Base-by-base conservation (phyloP, 1,140 invertebrate genomes). In the Fopius arisanus region DNA sequence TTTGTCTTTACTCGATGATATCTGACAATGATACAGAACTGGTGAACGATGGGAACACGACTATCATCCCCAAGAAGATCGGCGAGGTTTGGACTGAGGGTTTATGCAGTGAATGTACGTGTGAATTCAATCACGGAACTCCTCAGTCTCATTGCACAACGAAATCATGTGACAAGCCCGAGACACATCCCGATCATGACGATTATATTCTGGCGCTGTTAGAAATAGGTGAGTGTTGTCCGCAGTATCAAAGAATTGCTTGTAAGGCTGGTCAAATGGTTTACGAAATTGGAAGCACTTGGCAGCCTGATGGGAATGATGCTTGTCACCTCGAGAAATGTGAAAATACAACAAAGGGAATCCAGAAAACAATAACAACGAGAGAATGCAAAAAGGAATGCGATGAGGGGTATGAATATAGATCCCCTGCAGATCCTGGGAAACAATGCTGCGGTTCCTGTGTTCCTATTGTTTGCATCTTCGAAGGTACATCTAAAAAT, bases 61-160 rank as follows among this genome's bases (percentile, higher is more conserved):
- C 81, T 3, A 68, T 90, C 3, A 74, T 90, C 7, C 90, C 89
- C 74, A 88, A 88, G 66, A 88, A 90, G 77, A 82, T 89, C 54
- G 90, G 91, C 31, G 89, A 91, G 12, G 88, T 82, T 1, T 94
- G 93, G 93, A 77, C 89, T 73, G 93, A 94, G 79, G 93, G 92
- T 0, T 90, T 91, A 2, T 94, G 93, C 75, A 89, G 90, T 14
- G 84, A 85, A 3, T 94, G 93, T 78, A 82, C 84, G 19, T 94
- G 93, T 80, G 83, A 85, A 67, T 23, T n/a, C 59, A 79, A 37
- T 73, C 77, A 0, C 68, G 78, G 77, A n/a, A 78, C 77, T 2
- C 75, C 80, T 12, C 79, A 80, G 75, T 31, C 72, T 31, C 76
- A 68, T 37, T 91, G 90, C 78, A 63, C 81, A 9, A 80, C 80